Percentiles rank a stretch among this genome's conserved stretches.
These are phyloP conservation scores for Eupithecia tripunctaria DNA, from an alignment of 2,888 invertebrate genomes.

Conservation along the genomic window DNA sequence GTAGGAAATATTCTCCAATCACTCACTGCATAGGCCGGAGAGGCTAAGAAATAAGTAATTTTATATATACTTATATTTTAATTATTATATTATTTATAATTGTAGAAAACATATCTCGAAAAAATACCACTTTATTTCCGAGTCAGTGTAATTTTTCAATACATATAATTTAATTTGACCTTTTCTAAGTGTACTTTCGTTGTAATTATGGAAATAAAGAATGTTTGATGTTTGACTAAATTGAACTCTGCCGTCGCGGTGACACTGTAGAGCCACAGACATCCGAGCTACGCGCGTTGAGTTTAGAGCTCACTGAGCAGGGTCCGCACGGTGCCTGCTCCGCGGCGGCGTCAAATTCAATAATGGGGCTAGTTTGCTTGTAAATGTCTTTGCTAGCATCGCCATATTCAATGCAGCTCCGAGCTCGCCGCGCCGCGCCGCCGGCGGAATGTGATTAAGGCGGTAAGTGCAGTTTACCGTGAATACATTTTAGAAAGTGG, in stretches of 20 bases:
- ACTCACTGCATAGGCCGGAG: background rate
- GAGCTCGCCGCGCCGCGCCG: too few relatives aligned
- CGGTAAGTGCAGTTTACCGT: background rate
- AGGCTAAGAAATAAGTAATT: background rate
- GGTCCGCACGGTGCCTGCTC: constrained; percentile 21
- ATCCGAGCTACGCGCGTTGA: too few relatives aligned
- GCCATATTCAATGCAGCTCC: constrained; percentile 22
- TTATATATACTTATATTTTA: background rate
- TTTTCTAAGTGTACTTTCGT: too few relatives aligned
- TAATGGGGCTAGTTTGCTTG: constrained; percentile 53
- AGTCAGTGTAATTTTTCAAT: too few relatives aligned
- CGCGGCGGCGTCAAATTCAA: constrained; percentile 45
- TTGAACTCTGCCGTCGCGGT: background rate
- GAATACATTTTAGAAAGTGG: too few relatives aligned
- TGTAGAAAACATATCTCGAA: too few relatives aligned
- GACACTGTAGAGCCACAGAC: constrained; percentile 8
- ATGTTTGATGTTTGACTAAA: too few relatives aligned
- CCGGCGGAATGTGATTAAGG: background rate
- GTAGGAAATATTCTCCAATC: background rate
- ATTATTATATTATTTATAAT: too few relatives aligned
- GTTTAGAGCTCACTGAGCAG: background rate
- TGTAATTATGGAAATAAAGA: too few relatives aligned
- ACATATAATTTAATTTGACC: too few relatives aligned
- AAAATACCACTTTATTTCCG: too few relatives aligned
- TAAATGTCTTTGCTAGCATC: constrained; percentile 29